These are phyloP conservation scores for Mastigias papua DNA, from an alignment of 30 jellyfish, hydroid and myxozoan species.

Conservation along the genomic window DNA sequence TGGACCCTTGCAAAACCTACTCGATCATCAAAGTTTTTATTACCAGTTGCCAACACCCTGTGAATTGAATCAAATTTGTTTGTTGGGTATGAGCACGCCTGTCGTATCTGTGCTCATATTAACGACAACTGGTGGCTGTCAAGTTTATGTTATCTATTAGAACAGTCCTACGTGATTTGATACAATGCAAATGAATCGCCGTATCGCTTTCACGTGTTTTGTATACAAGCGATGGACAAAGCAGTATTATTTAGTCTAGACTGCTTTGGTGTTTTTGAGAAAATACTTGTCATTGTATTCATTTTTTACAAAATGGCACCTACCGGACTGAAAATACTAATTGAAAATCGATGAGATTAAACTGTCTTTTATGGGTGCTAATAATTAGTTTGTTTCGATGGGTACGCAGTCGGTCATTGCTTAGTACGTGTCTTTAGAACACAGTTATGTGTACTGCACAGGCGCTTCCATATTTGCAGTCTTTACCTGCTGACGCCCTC, in stretches of 20 bases:
- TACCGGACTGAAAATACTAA: neutral
- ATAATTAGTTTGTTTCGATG: too few species aligned
- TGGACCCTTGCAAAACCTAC: neutral
- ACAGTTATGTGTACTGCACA: too few species aligned
- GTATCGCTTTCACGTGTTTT: conserved; percentile 11
- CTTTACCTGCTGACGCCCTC: too few species aligned
- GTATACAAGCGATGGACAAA: neutral
- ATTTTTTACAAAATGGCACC: neutral
- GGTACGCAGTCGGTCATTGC: too few species aligned
- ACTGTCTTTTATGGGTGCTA: too few species aligned
- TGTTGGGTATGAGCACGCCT: neutral
- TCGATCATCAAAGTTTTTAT: neutral
- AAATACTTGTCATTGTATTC: neutral
- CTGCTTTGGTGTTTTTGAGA: neutral
- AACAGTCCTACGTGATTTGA: neutral
- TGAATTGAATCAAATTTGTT: neutral
- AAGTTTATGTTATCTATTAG: neutral
- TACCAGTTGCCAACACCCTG: conserved; percentile 1
- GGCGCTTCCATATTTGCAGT: too few species aligned
- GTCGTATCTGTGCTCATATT: neutral
- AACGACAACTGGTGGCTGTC: neutral
- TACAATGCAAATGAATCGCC: neutral
- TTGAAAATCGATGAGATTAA: too few species aligned
- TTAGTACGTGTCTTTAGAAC: too few species aligned
- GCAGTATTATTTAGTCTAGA: neutral